Evolutionary conservation across 2,888 invertebrate species (phyloP).

Genomic region (Tricholauxania praeusta): DNA sequence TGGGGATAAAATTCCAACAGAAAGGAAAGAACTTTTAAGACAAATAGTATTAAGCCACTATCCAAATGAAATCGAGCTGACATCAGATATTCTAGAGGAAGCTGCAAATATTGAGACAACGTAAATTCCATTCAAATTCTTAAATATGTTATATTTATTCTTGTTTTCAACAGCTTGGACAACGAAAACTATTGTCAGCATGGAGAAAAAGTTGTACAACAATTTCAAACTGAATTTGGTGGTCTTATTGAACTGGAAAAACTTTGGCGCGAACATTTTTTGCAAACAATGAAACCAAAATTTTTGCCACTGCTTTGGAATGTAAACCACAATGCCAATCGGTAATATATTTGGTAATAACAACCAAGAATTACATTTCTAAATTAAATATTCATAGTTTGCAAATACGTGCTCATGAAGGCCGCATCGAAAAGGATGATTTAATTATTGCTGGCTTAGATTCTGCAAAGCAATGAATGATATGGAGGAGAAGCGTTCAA

Average conservation of each 20-base stretch:
- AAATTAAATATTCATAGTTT: conserved; percentile 61
- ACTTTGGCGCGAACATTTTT: conserved; percentile 82
- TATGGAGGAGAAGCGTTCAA: too few species aligned
- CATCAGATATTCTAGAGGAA: conserved; percentile 69
- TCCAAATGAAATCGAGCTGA: conserved; percentile 66
- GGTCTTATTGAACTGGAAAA: conserved; percentile 78
- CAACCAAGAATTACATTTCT: not conserved
- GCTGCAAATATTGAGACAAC: conserved; percentile 69
- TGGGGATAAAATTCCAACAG: conserved; percentile 70
- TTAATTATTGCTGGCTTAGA: conserved; percentile 63
- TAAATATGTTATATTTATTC: not conserved
- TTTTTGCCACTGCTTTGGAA: conserved; percentile 83
- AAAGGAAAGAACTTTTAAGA: conserved; percentile 69
- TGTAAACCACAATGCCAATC: conserved; percentile 77
- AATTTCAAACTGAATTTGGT: conserved; percentile 69
- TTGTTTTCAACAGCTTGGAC: conserved; percentile 18
- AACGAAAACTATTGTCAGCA: conserved; percentile 70
- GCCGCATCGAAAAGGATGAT: conserved; percentile 68
- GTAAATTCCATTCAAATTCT: conserved; percentile 63
- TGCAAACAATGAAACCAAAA: conserved; percentile 78
- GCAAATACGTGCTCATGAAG: conserved; percentile 70
- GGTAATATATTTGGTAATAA: conserved; percentile 60
- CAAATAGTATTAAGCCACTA: conserved; percentile 70
- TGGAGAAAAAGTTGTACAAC: conserved; percentile 73
- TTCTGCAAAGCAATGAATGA: conserved; percentile 10